A percentile compares a stretch with the other conserved stretches of the same genome.
Evolutionary conservation across 2,113 vertebrate species (phyloP).

Genomic region (Cyanocitta stelleri): DNA sequence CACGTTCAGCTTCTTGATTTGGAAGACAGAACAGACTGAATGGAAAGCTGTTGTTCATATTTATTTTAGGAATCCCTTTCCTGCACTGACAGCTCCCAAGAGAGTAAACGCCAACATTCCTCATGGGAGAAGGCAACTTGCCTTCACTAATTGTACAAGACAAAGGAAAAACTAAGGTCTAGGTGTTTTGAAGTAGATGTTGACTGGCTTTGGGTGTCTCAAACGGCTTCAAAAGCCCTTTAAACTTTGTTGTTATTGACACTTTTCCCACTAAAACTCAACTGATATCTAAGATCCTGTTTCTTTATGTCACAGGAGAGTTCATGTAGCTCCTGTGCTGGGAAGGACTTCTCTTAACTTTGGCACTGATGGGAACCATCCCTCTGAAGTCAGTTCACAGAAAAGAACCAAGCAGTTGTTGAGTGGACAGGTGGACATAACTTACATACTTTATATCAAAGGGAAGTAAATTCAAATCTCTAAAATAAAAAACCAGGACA

Average conservation of each 20-base stretch:
- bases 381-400: neutral
- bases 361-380: neutral
- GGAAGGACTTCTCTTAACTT: neutral
- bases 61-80: neutral
- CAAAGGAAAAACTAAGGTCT: neutral
- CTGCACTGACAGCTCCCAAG: neutral
- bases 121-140: neutral
- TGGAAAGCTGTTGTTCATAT: neutral
- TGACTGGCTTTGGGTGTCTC: neutral
- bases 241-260: neutral
- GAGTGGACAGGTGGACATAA: neutral
- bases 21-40: neutral
- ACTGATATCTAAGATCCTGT: neutral
- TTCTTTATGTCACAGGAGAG: neutral
- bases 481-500: neutral
- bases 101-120: neutral
- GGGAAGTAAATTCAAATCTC: neutral
- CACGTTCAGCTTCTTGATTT: neutral
- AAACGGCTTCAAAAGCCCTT: neutral
- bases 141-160: neutral
- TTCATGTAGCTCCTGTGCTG: neutral
- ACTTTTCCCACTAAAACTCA: neutral
- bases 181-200: neutral
- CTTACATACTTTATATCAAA: rapidly evolving
- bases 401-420: neutral